Base-by-base conservation (phyloP, 2,113 vertebrate genomes). In the Leiothrix lutea region DNA sequence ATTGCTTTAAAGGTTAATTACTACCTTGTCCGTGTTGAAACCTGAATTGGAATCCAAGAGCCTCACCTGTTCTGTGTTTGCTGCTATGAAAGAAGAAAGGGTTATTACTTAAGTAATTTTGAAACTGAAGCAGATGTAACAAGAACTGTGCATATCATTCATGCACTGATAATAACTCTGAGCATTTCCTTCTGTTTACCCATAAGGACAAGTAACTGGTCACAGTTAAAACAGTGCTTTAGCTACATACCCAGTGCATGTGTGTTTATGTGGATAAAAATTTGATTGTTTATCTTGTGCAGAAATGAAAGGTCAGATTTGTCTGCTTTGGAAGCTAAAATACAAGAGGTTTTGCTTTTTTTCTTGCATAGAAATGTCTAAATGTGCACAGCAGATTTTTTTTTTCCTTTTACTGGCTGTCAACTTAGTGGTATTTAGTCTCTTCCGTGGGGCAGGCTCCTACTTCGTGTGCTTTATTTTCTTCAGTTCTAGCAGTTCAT, bases 121-220 rank as follows among this genome's bases (percentile, higher is more conserved):
- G 60, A 74, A 91, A 60, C 26, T 45, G 66, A 88, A 61, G 74
- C 44, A 60, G 33, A n/a, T 26, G 31, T 42, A 57, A 15, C 24
- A 38, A 61, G 69, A 64, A 12, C 57, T 11, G 11, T 51, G 45
- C 13, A 0, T 79, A 26, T 81, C 54, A 36, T 72, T 51, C 28
- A 5, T 53, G 48, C 4, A 35, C 62, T 91, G 86, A 53, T 88
- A 74, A 47, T 33, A 87, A 40, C 65, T 85, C 22, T 1, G 35
- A 62, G 58, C 33, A 3, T 92, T 97, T 94, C 82, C 71, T 92
- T 92, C 45, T 19, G 31, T 64, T 92, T 69, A 47, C 50, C 82
- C 77, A 11, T 62, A 79, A 53, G 69, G 69, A 28, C 40, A 11
- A 88, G 72, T 17, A 13, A 26, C 21, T 38, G 11, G 36, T 40